Base-by-base conservation (phyloP, 1,140 invertebrate genomes). In the Aporrectodea caliginosa region DNA sequence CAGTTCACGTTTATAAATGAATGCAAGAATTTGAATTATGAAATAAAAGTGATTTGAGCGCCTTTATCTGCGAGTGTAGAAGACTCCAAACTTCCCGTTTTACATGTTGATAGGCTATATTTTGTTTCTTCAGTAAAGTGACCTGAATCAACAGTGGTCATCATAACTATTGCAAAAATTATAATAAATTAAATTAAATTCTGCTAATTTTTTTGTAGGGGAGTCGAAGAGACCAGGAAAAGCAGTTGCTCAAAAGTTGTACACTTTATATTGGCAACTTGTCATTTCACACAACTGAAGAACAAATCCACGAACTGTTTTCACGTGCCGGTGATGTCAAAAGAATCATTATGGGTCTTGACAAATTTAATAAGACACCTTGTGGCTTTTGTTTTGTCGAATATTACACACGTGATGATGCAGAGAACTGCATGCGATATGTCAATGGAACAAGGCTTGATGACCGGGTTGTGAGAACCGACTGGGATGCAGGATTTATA, bases 301-400 rank as follows among this genome's bases (percentile, higher is more conserved):
- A 99, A 89, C 98, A 99, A 90, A 97, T 99, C 78, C 96, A 98
- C 85, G 98, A 99, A 89, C 90, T 99, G 69, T 99, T 99, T 88
- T 93, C 93, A 31, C 93, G 94, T 88, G 97, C 96, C 88, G 98
- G 98, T 6, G 97, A 99, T 88, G 93, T 99, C 32, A 93, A 96
- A 84, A 89, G 96, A 84, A 95, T 99, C 33, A 92, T 99, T 16
- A 99, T 99, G 97, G 98, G 98, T 0, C 89, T 99, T 73, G 97
- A 99, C 87, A 97, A 98, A 85, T 96, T 95, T 83, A 97, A 96
- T 83, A 99, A 98, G 86, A 99, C 98, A 0, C 98, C 98, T 0
- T 99, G 98, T 90, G 98, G 98, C 14, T 99, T 99, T 88, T 99
- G 98, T 88, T 99, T 99, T 90, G 92, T 99, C 0, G 98, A 99